Conservation (phyloP, 2,113 vertebrate species). For the Paratilapia polleni region DNA sequence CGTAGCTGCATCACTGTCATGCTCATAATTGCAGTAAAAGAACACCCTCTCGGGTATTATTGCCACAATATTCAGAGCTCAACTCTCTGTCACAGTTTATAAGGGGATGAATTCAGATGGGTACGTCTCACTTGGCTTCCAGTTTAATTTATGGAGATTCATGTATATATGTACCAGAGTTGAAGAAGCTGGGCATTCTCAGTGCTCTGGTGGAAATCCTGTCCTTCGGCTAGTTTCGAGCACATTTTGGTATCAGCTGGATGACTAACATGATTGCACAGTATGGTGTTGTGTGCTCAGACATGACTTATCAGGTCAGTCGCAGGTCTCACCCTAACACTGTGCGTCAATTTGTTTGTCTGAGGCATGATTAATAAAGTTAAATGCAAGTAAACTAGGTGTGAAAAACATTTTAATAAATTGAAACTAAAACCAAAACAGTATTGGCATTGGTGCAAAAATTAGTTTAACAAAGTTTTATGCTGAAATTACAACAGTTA, state of each 20-base stretch:
- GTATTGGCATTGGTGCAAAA: too few species aligned
- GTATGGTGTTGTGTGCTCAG: slow-evolving; percentile 28
- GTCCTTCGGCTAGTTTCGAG: slow-evolving; percentile 50
- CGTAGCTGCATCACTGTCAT: slow-evolving; percentile 58
- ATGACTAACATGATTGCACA: slow-evolving; percentile 47
- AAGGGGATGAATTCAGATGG: slow-evolving; percentile 62
- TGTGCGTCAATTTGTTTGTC: background rate
- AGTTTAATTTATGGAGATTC: slow-evolving; percentile 74
- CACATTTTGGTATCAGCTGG: slow-evolving; percentile 37
- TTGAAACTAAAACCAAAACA: background rate
- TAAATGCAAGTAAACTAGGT: background rate
- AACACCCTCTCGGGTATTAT: slow-evolving; percentile 65
- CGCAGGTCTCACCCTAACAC: background rate
- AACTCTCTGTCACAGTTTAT: slow-evolving; percentile 59
- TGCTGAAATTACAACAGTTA: background rate
- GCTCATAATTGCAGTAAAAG: slow-evolving; percentile 62
- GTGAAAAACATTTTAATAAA: too few species aligned
- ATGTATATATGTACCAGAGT: slow-evolving; percentile 62
- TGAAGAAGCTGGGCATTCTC: slow-evolving; percentile 57
- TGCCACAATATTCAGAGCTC: slow-evolving; percentile 63
- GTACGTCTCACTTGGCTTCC: slow-evolving; percentile 57
- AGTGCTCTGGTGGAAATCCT: slow-evolving; percentile 64
- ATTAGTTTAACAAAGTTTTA: background rate
- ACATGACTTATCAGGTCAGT: slow-evolving; percentile 17
- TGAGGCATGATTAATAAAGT: background rate